Base-by-base conservation (phyloP, 1,140 invertebrate genomes). In the Dinothrombium tinctorium region DNA sequence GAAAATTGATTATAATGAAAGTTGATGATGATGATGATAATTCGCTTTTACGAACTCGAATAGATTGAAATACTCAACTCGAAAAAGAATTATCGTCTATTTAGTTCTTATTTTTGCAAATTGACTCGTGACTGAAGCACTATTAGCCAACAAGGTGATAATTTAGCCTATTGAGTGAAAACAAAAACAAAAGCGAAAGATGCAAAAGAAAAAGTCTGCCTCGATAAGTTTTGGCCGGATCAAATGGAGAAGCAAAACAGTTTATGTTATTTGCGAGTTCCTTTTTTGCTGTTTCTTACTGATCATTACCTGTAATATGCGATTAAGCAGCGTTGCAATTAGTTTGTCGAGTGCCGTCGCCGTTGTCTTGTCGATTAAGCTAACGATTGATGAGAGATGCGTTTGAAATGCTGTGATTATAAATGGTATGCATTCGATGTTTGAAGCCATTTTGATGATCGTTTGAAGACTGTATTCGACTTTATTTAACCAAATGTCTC, bases 401-500 rank as follows among this genome's bases (percentile, higher is more conserved):
- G 53, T 50, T 1, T 62, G 53, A 14, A 69, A 54, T 7, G 61
- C 59, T 15, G 60, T 56, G 37, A 70, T 52, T 31, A 72, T 57
- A 12, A 59, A 56, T 4, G 66, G 62, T 8, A 70, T 53, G 46
- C 69, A 71, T 53, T 72, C 70, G n/a, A 63, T 57, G 51, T 71
- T 72, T 20, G 51, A 49, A 4, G 67, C 64, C 57, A 72, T 65
- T 42, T 65, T 62, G 35, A 59, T 59, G 22, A 69, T 51, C 0
- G 64, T 59, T 21, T 56, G 52, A 23, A 69, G 54, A 11, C 60
- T 61, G 9, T 57, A 51, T 50, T 66, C 65, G 0, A 60, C 59
- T 24, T 65, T 59, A n/a, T n/a, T n/a, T n/a, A n/a, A n/a, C n/a
- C n/a, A n/a, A n/a, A n/a, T n/a, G n/a, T n/a, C n/a, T n/a, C n/a